Evolutionary conservation across 2,797 vertebrate genomes (phyloP).

Genomic region (Anisognathus igniventris): DNA sequence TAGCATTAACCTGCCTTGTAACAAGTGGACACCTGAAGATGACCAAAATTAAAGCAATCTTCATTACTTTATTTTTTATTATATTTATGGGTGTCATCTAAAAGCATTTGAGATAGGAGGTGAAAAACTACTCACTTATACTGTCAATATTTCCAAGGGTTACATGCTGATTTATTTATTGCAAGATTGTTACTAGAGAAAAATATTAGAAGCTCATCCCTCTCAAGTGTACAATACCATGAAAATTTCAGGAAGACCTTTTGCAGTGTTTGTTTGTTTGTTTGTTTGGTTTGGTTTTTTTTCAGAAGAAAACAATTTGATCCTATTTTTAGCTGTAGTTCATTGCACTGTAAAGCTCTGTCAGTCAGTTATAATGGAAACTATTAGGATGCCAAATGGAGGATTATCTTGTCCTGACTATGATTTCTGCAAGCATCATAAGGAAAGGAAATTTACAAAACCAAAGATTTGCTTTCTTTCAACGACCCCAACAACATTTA

Average conservation of each 20-base stretch:
- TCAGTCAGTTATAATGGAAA: slow-evolving; percentile 14
- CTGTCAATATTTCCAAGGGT: neutral
- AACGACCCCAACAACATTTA: neutral
- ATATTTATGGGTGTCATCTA: neutral
- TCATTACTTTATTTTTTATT: neutral
- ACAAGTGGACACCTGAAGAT: neutral
- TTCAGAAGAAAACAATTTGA: neutral
- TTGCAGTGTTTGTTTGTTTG: neutral
- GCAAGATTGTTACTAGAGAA: neutral
- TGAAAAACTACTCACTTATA: neutral
- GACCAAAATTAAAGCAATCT: neutral
- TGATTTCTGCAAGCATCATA: neutral
- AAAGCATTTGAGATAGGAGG: neutral
- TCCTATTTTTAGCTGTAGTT: neutral
- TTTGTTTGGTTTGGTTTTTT: neutral
- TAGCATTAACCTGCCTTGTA: neutral
- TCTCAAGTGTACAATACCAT: neutral
- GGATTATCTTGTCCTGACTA: slow-evolving; percentile 20
- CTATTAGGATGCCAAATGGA: slow-evolving; percentile 19
- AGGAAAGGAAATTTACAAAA: neutral
- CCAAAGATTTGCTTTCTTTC: neutral
- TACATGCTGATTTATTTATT: neutral
- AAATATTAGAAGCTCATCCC: neutral
- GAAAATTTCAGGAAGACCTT: neutral
- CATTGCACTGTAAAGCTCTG: neutral